Evolutionary conservation across 2,797 vertebrate genomes (phyloP).

Genomic region (Coccyzus lansbergi): DNA sequence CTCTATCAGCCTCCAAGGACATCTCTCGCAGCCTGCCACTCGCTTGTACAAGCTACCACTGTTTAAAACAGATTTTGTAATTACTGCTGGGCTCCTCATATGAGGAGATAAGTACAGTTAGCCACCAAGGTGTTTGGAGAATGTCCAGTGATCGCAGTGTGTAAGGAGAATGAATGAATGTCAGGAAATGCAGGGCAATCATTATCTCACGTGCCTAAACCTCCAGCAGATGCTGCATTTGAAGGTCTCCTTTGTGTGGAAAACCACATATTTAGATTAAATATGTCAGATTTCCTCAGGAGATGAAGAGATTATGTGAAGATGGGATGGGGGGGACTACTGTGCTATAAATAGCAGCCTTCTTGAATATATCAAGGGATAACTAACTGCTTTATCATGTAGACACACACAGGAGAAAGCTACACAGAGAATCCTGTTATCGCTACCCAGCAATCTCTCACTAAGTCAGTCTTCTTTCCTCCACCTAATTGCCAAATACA

Average conservation of each 20-base stretch:
- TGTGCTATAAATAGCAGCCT: slow-evolving; percentile 1
- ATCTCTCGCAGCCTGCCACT: not conserved
- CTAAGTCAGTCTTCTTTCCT: not conserved
- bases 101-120: not conserved
- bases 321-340: not conserved
- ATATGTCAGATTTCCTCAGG: not conserved
- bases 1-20: not conserved
- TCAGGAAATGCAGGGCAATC: not conserved
- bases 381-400: not conserved
- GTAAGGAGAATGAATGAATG: not conserved
- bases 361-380: not conserved
- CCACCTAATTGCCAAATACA: not conserved
- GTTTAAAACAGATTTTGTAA: not conserved
- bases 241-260: not conserved
- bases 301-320: not conserved
- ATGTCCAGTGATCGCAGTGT: not conserved
- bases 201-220: not conserved
- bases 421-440: not conserved
- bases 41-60: not conserved
- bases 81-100: not conserved
- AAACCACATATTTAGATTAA: not conserved
- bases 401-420: not conserved
- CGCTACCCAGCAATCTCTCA: not conserved
- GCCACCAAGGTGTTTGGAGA: not conserved
- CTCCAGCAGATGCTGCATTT: not conserved